Evolutionary conservation across 2,113 vertebrate species (phyloP), one percentile per base, ranked within the genome.

Genomic region (Daboia siamensis): DNA sequence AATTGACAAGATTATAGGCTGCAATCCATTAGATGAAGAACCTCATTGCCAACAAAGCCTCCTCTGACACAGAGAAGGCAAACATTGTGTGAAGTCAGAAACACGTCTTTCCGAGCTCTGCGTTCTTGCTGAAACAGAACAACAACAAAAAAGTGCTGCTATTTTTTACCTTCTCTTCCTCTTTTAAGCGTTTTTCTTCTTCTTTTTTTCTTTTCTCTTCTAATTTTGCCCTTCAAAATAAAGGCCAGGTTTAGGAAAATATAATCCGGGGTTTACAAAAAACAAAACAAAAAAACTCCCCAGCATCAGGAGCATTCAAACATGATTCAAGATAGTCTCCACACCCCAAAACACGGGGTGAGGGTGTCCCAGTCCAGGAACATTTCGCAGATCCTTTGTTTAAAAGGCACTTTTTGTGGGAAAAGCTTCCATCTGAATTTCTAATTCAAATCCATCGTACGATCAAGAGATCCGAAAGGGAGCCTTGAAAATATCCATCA

Each of bases 131-230:
- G 11, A 10, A 15, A 20, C 8, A 39, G 51, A 80, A 12, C 29
- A 29, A 39, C 39, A 39, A 39, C 39, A 44, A 39, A 10, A 44
- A 64, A 17, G 23, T 0, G 12, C 48, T 39, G 13, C 23, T 0
- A 20, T 29, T 0, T 0, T 13, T 96, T 96, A 99, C 99, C 97
- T 99, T 99, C 93, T 99, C 99, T 59, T 99, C 98, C 93, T 99
- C 99, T 95, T 98, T 98, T 93, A 99, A 97, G 96, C 99, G 98
- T 96, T 99, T 99, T 95, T 99, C 99, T 91, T 99, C 98, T 85
- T 99, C 99, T 94, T 98, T 99, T 96, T 99, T 99, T 8, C 98
- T 97, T 95, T 99, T 99, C 93, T 99, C 99, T 97, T 99, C 99
- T 0, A 98, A 97, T 94, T 99, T 99, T 1, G 99, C 99, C 96